These are phyloP conservation scores for Drosophila mulleri DNA, from an alignment of 2,888 invertebrate species.

Conservation along the genomic window DNA sequence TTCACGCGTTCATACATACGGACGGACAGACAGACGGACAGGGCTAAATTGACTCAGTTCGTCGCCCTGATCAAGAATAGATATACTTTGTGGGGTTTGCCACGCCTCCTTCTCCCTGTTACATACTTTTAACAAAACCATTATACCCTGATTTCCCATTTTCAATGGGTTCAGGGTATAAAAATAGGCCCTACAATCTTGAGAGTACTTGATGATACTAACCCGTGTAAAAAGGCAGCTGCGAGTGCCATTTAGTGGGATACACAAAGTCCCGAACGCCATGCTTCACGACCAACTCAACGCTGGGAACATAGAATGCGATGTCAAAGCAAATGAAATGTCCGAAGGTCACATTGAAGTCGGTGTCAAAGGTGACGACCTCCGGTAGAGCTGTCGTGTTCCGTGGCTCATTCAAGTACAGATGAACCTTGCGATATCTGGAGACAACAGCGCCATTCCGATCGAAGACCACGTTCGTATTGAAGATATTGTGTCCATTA, in stretches of 20 bases:
- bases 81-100: too few species aligned
- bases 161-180: too few species aligned
- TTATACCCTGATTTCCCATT: too few species aligned
- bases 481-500: slow-evolving; percentile 86
- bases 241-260: slow-evolving; percentile 93
- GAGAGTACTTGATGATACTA: too few species aligned
- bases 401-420: slow-evolving; percentile 86
- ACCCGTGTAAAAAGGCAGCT: slow-evolving; percentile 90
- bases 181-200: too few species aligned
- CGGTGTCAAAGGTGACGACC: slow-evolving; percentile 88
- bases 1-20: too few species aligned
- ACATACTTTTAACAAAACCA: too few species aligned
- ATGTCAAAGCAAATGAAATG: slow-evolving; percentile 93
- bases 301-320: slow-evolving; percentile 89
- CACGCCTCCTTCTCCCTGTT: too few species aligned
- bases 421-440: slow-evolving; percentile 85
- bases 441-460: slow-evolving; percentile 90
- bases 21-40: too few species aligned
- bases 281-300: slow-evolving; percentile 84
- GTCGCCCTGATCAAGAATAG: too few species aligned
- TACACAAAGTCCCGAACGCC: slow-evolving; percentile 84
- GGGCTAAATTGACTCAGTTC: too few species aligned
- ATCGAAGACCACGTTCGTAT: slow-evolving; percentile 92
- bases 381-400: slow-evolving; percentile 86
- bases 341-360: slow-evolving; percentile 92